Evolutionary conservation across 2,797 vertebrate genomes (phyloP), one percentile per base, ranked within the genome.

Genomic region (Coilia nasus): DNA sequence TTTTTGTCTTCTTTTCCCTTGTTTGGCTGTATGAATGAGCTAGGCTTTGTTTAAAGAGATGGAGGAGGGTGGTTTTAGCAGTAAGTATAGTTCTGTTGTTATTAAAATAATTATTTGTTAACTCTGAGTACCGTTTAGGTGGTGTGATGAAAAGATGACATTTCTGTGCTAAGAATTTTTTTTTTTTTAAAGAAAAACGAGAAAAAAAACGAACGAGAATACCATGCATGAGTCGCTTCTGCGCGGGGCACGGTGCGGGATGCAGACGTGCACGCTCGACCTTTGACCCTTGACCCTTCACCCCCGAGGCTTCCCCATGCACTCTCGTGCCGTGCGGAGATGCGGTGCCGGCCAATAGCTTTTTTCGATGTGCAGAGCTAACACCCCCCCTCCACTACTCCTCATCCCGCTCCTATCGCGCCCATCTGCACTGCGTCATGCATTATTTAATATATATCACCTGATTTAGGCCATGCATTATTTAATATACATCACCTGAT

Each of bases 391-490:
- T 7, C 50, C 7, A 10, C 14, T 54, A 54, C 2, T 7, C 50
- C 50, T 9, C 50, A 54, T 7, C 50, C 50, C 7, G 1, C 14
- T 54, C 14, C 50, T 10, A 1, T 3, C 14, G 50, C 7, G 50
- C 67, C 67, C 3, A n/a, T n/a, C n/a, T n/a, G 67, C 28, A 44
- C 71, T 19, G 35, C 71, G 15, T 21, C 35, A 19, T n/a, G 31
- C 71, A 44, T 78, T 44, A 41, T 78, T 44, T 78, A 78, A 78
- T 78, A 78, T 21, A 78, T 41, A 85, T 75, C 83, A 82, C 84
- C 14, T 88, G 81, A 86, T 86, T 88, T 86, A 88, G 67, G 67
- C 67, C 31, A n/a, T n/a, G n/a, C n/a, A n/a, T n/a, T n/a, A n/a
- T n/a, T 67, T 67, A 67, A 75, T 75, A 75, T 75, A 75, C 41